Percentiles rank a stretch among this genome's conserved stretches.
phyloP scores from a whole-genome alignment of 2,797 vertebrate genomes.

The Pangasius krempfi region DNA sequence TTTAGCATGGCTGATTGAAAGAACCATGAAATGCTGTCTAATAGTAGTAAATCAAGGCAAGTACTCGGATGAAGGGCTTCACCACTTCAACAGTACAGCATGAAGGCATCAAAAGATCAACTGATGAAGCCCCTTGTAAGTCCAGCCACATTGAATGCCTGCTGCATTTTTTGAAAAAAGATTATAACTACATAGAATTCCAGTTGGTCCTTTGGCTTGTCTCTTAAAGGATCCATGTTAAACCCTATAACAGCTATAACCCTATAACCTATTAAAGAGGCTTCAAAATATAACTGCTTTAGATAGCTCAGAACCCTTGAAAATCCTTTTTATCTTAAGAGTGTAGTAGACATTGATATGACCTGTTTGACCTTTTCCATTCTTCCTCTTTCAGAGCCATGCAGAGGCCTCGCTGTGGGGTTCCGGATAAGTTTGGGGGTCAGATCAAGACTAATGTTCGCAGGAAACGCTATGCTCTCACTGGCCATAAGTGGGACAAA shows the following conservation, averaged over 20 bases:
- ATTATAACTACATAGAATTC: not conserved
- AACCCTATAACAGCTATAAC: not conserved
- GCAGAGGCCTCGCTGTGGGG: conserved; percentile 89
- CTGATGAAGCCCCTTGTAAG: not conserved
- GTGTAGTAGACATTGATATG: not conserved
- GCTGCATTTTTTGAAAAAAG: not conserved
- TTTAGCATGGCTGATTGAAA: not conserved
- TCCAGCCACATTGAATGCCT: conserved; percentile 4
- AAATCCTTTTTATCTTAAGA: not conserved
- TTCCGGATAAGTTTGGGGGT: conserved; percentile 84
- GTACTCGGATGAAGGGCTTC: not conserved
- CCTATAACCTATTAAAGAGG: not conserved
- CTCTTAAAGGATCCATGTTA: not conserved
- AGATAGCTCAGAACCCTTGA: not conserved
- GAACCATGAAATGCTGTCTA: conserved; percentile 3
- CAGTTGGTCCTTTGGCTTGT: not conserved
- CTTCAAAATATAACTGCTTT: not conserved
- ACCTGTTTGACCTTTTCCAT: not conserved
- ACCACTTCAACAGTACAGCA: not conserved
- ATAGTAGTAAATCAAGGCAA: not conserved
- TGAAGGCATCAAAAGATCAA: not conserved
- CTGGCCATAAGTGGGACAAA: conserved; percentile 77
- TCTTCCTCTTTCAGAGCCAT: conserved; percentile 80
- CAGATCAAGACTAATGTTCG: conserved; percentile 77
- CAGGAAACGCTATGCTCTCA: conserved; percentile 83